A percentile compares a stretch with the other conserved stretches of the same genome.
Evolutionary conservation across 2,888 invertebrate genomes (phyloP).

Genomic region (Caenorhabditis sulstoni): DNA sequence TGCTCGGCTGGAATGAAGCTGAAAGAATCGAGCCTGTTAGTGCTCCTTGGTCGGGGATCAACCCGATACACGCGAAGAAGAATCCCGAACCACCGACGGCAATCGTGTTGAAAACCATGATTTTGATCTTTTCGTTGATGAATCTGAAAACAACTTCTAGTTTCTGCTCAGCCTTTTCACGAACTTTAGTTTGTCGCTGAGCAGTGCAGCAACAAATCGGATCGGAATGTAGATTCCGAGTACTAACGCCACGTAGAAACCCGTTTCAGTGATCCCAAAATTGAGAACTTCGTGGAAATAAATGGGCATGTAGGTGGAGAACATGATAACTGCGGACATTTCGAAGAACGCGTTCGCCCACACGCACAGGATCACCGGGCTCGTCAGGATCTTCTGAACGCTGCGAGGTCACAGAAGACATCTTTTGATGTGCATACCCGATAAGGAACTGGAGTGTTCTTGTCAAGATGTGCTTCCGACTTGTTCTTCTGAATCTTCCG

Average conservation of each 20-base stretch:
- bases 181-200: conserved; percentile 68
- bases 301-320: conserved; percentile 70
- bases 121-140: conserved; percentile 45
- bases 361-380: conserved; percentile 63
- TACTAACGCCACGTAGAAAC: conserved; percentile 51
- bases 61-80: conserved; percentile 50
- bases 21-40: conserved; percentile 3
- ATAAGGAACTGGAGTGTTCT: conserved; percentile 66
- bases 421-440: conserved; percentile 32
- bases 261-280: conserved; percentile 60
- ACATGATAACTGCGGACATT: conserved; percentile 68
- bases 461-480: conserved; percentile 65
- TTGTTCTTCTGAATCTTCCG: conserved; percentile 68
- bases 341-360: conserved; percentile 75
- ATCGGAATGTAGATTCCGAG: conserved; percentile 66
- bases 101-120: conserved; percentile 57
- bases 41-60: no score
- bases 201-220: conserved; percentile 64
- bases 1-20: conserved; percentile 56
- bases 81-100: conserved; percentile 54
- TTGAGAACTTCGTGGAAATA: conserved; percentile 69
- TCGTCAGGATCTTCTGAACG: conserved; percentile 63
- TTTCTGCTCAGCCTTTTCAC: background rate
- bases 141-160: conserved; percentile 32
- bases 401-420: background rate